These are phyloP conservation scores for Lepidocyrtoides sp. DNA, from an alignment of 2,888 invertebrate species.

Conservation along the genomic window DNA sequence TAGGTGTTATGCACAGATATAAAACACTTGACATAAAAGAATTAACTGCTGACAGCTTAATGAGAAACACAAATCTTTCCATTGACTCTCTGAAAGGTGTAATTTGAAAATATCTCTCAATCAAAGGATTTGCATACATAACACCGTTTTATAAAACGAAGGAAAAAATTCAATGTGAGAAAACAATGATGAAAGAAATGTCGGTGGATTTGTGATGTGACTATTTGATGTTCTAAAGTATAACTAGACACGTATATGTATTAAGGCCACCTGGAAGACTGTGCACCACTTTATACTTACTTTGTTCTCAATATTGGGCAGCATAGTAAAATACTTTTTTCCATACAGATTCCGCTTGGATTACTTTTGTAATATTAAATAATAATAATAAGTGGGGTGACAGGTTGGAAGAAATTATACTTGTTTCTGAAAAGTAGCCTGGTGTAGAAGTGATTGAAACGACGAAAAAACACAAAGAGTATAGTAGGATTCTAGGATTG, in stretches of 20 bases:
- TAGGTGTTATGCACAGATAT: background rate
- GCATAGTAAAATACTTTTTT: background rate
- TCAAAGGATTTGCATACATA: constrained; percentile 74
- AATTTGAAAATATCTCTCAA: constrained; percentile 78
- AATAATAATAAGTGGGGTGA: background rate
- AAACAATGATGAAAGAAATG: background rate
- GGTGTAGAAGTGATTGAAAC: too few species aligned
- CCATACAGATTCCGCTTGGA: background rate
- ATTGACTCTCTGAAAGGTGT: constrained; percentile 76
- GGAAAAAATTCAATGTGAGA: background rate
- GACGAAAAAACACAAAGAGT: too few species aligned
- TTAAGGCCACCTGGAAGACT: background rate
- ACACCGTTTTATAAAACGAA: background rate
- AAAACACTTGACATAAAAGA: constrained; percentile 64
- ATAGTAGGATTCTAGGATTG: too few species aligned
- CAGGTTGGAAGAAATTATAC: background rate
- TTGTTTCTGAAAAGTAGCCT: too few species aligned
- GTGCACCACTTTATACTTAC: too few species aligned
- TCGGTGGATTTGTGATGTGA: background rate
- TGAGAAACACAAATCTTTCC: constrained; percentile 77
- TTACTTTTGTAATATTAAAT: background rate
- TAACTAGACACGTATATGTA: too few species aligned
- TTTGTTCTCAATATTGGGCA: too few species aligned
- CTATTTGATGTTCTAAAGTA: too few species aligned
- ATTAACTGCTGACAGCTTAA: constrained; percentile 78